phyloP scores from a whole-genome alignment of 2,797 vertebrate species.

The Megalops cyprinoides region DNA sequence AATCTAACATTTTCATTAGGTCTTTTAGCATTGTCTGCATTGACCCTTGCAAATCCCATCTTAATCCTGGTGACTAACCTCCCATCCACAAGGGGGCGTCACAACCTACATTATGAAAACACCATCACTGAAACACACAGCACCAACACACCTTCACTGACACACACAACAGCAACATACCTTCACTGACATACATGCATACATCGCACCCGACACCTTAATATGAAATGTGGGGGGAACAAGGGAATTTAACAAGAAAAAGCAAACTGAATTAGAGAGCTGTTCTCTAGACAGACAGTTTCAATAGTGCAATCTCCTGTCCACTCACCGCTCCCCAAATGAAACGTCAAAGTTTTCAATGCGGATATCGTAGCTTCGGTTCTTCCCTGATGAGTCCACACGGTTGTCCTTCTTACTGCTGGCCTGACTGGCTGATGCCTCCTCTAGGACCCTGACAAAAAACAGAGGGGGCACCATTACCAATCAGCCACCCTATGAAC shows the following conservation, averaged over 20 bases:
- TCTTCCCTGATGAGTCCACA: conserved; percentile 92
- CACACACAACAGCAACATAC: no score
- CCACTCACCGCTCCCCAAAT: conserved; percentile 89
- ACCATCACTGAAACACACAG: neutral
- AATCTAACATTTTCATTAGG: no score
- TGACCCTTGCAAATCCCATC: no score
- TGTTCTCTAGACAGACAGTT: neutral
- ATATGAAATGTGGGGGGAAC: no score
- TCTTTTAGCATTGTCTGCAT: no score
- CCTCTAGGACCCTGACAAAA: conserved; percentile 84
- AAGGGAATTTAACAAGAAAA: neutral
- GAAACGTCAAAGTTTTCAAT: conserved; percentile 98
- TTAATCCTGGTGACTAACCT: no score
- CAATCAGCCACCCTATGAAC: neutral
- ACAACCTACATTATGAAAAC: no score
- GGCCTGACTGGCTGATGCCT: conserved; percentile 95
- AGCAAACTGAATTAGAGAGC: neutral
- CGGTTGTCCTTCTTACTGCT: conserved; percentile 93
- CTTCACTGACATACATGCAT: no score
- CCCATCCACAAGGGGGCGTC: no score
- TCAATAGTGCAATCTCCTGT: neutral
- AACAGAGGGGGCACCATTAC: neutral
- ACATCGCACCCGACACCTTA: neutral
- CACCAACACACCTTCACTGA: neutral
- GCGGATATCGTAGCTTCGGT: conserved; percentile 92